These are phyloP conservation scores for Indicator indicator DNA, from an alignment of 2,113 vertebrate species.

Conservation along the genomic window DNA sequence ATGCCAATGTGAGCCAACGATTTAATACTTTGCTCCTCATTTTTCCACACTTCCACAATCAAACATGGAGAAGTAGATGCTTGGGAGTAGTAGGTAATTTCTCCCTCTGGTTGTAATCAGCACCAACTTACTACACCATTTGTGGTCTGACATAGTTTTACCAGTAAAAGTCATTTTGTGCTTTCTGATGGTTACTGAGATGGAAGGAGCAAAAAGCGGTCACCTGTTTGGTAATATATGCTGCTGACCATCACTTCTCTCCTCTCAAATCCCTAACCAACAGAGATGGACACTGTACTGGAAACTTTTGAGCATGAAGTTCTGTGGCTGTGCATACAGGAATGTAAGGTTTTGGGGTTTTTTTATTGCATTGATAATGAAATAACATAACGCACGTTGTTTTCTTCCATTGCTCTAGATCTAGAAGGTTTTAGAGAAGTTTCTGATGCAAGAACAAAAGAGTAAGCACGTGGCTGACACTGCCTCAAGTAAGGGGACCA, in stretches of 20 bases:
- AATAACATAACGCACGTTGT: accelerated
- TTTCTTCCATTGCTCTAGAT: background rate
- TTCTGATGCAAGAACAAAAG: background rate
- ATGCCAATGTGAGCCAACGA: background rate
- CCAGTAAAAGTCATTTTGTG: background rate
- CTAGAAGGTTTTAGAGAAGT: background rate
- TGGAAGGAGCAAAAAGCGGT: background rate
- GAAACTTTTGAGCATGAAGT: accelerated
- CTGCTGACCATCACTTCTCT: background rate
- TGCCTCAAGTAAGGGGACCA: background rate
- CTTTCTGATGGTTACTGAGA: background rate
- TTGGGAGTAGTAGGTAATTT: background rate
- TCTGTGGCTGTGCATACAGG: background rate
- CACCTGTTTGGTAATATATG: accelerated
- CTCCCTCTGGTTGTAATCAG: background rate
- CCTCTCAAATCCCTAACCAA: background rate
- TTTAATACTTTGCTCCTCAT: background rate
- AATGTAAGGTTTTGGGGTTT: accelerated
- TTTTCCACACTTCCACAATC: background rate
- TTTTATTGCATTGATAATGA: accelerated
- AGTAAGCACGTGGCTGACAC: accelerated
- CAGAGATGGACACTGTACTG: accelerated
- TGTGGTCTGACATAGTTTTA: background rate
- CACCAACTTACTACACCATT: background rate
- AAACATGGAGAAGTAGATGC: background rate